Evolutionary conservation across 2,797 vertebrate species (phyloP), one percentile per base, ranked within the genome.

Genomic region (Esox masquinongy): DNA sequence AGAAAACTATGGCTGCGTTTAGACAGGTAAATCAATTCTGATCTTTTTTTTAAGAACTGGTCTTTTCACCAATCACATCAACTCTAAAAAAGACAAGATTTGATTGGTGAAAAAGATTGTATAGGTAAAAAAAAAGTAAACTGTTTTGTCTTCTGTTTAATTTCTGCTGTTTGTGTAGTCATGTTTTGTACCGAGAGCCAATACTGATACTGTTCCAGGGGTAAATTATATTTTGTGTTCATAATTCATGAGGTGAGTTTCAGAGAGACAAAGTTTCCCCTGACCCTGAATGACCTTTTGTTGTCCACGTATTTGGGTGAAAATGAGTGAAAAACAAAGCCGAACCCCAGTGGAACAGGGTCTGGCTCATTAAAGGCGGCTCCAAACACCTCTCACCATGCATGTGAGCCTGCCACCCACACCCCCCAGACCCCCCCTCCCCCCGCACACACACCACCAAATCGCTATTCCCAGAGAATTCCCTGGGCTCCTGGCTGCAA

Each of bases 381-480:
- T 83, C 88, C 80, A 76, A 82, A 66, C 84, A 80, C 83, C 78
- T 74, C 77, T 86, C 87, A 79, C 80, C 26, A 61, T 66, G 83
- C 82, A 72, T 76, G 74, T 77, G 81, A 79, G 83, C 84, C 78
- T 85, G 77, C 70, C 17, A 73, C 85, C 85, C 74, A 88, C 5
- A 87, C 12, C 64, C 31, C 73, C 19, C 26, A 15, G 24, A 16
- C 49, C 5, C 72, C 29, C 39, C 19, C 22, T 2, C n/a, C 34
- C 59, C 68, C 29, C 34, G 51, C 47, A 11, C 36, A n/a, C 5
- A 39, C 68, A 75, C 84, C 85, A 75, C 89, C 86, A 88, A 36
- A 88, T 85, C 86, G 75, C 80, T 75, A 75, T 89, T 92, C 91
- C 89, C 88, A 89, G 88, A 90, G 81, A 89, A 92, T 90, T 94